A percentile compares a stretch with the other conserved stretches of the same genome.
Conservation (phyloP, 2,113 vertebrate genomes). For the Catharus fuscescens region DNA sequence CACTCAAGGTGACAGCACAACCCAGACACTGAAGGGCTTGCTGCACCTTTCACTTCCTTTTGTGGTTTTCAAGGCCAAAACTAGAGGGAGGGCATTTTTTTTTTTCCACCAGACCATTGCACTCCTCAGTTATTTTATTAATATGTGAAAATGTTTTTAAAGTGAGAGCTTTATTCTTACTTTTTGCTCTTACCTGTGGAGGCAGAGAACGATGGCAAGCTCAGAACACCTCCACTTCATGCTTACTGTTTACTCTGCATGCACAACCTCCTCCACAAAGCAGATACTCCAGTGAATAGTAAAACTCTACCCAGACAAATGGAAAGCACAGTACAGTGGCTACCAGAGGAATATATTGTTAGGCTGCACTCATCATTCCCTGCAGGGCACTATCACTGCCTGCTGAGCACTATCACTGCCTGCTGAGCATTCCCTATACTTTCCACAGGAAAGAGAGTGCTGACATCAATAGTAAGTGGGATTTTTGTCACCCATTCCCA, state of each 20-base stretch:
- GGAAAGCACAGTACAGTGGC: background rate
- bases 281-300: background rate
- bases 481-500: background rate
- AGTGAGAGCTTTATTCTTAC: background rate
- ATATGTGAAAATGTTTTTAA: background rate
- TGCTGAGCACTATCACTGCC: background rate
- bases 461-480: background rate
- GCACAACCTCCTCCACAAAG: background rate
- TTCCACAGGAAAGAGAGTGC: background rate
- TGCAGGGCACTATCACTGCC: background rate
- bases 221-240: background rate
- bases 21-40: background rate
- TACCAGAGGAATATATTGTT: background rate
- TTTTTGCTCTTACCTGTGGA: background rate
- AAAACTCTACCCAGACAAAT: background rate
- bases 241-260: background rate
- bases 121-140: background rate
- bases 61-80: slow-evolving; percentile 30
- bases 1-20: background rate
- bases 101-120: background rate
- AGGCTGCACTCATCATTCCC: background rate
- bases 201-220: background rate
- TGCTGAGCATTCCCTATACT: background rate
- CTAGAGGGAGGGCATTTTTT: background rate
- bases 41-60: slow-evolving; percentile 48